These are phyloP conservation scores for Metallyticus violacea DNA, from an alignment of 2,888 invertebrate species.

Conservation along the genomic window DNA sequence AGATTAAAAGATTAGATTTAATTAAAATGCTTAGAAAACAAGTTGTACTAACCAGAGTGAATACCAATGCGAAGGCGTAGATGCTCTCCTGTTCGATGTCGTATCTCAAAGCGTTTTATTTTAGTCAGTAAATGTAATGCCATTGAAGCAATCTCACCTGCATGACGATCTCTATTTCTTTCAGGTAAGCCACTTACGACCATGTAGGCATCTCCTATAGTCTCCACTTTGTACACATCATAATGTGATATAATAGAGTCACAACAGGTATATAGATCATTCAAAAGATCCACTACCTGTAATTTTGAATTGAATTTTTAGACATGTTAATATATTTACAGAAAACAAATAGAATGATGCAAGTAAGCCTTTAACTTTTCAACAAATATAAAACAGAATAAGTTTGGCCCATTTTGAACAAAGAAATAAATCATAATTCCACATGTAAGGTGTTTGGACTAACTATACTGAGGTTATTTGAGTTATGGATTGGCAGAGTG, in stretches of 20 bases:
- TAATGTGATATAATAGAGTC: constrained; percentile 85
- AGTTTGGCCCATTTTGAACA: too few relatives aligned
- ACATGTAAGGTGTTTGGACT: too few relatives aligned
- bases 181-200: constrained; percentile 76
- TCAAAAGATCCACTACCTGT: constrained; percentile 81
- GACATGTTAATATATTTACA: too few relatives aligned
- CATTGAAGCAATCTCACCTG: constrained; percentile 76
- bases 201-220: constrained; percentile 79
- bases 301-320: neutral
- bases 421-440: too few relatives aligned
- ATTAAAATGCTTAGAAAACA: neutral
- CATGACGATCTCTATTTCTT: constrained; percentile 69
- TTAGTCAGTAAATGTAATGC: constrained; percentile 70
- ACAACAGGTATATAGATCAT: constrained; percentile 84
- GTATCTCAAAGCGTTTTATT: constrained; percentile 65
- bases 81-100: constrained; percentile 64
- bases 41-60: constrained; percentile 54
- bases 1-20: too few relatives aligned
- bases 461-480: too few relatives aligned
- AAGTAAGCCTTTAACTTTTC: too few relatives aligned
- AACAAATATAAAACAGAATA: too few relatives aligned
- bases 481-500: too few relatives aligned
- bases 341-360: too few relatives aligned
- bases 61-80: constrained; percentile 71
- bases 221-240: constrained; percentile 85